Percentiles rank a stretch among this genome's conserved stretches.
Evolutionary conservation across 2,797 vertebrate genomes (phyloP).

Genomic region (Acropternis orthonyx): DNA sequence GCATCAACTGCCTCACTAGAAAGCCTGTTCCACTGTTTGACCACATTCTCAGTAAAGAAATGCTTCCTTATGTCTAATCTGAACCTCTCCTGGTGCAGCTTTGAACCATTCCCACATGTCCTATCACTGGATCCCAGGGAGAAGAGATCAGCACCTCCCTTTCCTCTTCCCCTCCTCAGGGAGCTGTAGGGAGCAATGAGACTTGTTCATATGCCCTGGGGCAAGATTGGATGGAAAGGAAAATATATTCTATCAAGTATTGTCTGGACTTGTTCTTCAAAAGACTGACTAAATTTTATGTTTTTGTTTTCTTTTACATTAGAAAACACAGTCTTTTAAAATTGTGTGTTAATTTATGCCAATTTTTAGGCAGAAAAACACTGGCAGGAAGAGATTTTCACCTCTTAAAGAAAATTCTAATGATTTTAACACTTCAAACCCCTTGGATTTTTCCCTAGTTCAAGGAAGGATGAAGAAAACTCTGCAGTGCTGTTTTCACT

Average conservation of each 20-base stretch:
- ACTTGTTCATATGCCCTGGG: neutral
- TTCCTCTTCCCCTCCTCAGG: neutral
- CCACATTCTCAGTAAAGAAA: neutral
- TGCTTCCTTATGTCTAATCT: neutral
- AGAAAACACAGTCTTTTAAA: neutral
- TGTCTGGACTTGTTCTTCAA: neutral
- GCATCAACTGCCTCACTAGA: fast-evolving
- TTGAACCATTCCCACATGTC: neutral
- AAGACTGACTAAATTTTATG: neutral
- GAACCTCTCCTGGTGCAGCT: neutral
- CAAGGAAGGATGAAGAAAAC: neutral
- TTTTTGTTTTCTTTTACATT: neutral
- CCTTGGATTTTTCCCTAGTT: neutral
- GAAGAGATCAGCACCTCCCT: neutral
- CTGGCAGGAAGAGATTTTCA: neutral
- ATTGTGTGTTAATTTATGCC: neutral
- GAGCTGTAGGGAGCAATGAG: neutral
- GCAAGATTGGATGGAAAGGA: neutral
- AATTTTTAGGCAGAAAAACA: neutral
- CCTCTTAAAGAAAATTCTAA: neutral
- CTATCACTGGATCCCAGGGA: neutral
- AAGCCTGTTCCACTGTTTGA: neutral
- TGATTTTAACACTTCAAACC: neutral
- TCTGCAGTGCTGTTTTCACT: neutral
- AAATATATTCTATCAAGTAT: neutral